Evolutionary conservation across 1,140 invertebrate species (phyloP), one percentile per base, ranked within the genome.

Genomic region (Goniozus legneri): DNA sequence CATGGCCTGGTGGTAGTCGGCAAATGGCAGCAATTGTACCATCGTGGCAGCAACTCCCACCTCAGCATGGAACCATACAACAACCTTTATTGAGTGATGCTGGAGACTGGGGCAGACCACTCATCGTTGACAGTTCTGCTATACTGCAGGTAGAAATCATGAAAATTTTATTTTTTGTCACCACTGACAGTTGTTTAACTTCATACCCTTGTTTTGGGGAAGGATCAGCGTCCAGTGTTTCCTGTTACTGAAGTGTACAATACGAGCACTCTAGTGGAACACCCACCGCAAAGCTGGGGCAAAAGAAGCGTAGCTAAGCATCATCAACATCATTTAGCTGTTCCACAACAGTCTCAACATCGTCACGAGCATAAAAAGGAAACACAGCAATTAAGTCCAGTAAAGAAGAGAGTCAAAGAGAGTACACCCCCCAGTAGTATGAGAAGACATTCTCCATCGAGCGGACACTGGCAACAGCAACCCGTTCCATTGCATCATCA

Each of bases 321-420:
- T 54, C 79, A 80, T 51, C 77, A 79, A 34, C 79, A 80, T 52
- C 77, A 78, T 40, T 57, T 77, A 3, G 63, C 77, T 41, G 74
- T 79, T 33, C 77, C 79, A 0, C 73, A 72, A 13, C 72, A 73
- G 36, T 62, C 70, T 1, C 76, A 76, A 20, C 76, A 77, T 18
- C 64, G 72, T 20, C 71, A 76, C 27, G 73, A 78, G 6, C 73
- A 86, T 59, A 94, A 92, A 68, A 95, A 95, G 67, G 92, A 95
- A 60, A 82, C 86, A 20, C 89, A 90, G 34, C 94, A 97, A 62
- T 76, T 97, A 47, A 96, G 92, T 62, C 95, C 95, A 1, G 93
- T 97, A 2, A 98, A 98, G 77, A 98, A 98, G 72, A 80, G 95
- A n/a, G 94, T 97, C 6, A 97, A 97, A 68, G 95, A 97, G 67